Evolutionary conservation across 2,113 vertebrate species (phyloP), one percentile per base, ranked within the genome.

Genomic region (Scortum barcoo): DNA sequence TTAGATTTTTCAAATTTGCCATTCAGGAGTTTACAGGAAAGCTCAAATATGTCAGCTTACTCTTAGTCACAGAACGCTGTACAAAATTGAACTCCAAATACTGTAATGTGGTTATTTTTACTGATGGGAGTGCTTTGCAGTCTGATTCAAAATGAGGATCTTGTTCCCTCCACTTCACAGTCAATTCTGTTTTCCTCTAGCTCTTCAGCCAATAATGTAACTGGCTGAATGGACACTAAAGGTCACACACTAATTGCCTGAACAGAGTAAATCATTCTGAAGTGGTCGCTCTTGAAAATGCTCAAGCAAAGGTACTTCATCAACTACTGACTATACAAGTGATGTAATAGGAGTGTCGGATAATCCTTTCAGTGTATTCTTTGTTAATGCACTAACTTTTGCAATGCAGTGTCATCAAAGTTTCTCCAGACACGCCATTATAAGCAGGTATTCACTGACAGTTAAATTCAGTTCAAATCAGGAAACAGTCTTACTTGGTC

Each of bases 251-350:
- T 65, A 84, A 85, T 69, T 38, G 48, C 56, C 50, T 58, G 30
- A 83, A 56, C 1, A 61, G 42, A 65, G 46, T 7, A 84, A 86
- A 86, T 91, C 11, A 74, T 33, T 12, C 26, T 83, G 1, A 84
- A 85, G 72, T 71, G 70, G 67, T 28, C 14, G 56, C 33, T 60
- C 60, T 72, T 42, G 61, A 83, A 72, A 77, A 68, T 77, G n/a
- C 84, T 68, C 26, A 36, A 40, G 71, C 28, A 60, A 40, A 1
- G 33, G 48, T 56, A 73, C 75, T 71, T 83, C 63, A 87, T 76
- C 72, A 85, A 12, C 70, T 24, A n/a, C 2, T 44, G 12, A 62
- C 19, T 50, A 33, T 22, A 7, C 14, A 33, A 57, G 22, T 60
- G 28, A 28, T 68, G 48, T 40, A 36, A 70, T 11, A 19, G 0